These are phyloP conservation scores for Poeciliopsis retropinna DNA, from an alignment of 2,113 vertebrate genomes.

Conservation along the genomic window DNA sequence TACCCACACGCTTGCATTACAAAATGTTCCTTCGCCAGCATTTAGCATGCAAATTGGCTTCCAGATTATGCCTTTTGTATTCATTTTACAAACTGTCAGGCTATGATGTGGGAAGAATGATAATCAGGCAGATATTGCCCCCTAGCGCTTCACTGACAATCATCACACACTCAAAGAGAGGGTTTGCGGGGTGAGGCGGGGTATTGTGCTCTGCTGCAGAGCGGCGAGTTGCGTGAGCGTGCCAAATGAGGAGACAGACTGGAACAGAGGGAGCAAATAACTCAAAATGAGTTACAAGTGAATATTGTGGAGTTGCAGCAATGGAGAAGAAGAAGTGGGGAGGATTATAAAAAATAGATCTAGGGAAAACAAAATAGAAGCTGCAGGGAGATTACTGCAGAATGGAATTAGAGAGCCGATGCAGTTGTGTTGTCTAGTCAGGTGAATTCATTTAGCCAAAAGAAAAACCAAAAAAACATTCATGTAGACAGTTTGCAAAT, in stretches of 20 bases:
- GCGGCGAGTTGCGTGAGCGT: slow-evolving; percentile 35
- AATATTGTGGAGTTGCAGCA: slow-evolving; percentile 18
- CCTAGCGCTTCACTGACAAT: slow-evolving; percentile 65
- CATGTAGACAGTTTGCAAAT: not conserved
- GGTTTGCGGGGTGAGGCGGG: not conserved
- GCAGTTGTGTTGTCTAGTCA: not conserved
- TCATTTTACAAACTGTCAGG: slow-evolving; percentile 78
- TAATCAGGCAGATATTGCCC: slow-evolving; percentile 77
- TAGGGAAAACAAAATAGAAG: slow-evolving; percentile 1
- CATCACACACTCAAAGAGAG: slow-evolving; percentile 42
- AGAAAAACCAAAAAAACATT: not conserved
- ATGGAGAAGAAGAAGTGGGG: not conserved
- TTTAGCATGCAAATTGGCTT: slow-evolving; percentile 82
- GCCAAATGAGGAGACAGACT: slow-evolving; percentile 27
- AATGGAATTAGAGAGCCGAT: not conserved
- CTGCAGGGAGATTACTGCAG: not conserved
- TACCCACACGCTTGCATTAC: slow-evolving; percentile 76
- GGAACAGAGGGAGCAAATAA: slow-evolving; percentile 35
- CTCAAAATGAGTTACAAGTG: slow-evolving; percentile 29
- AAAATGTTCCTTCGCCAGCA: slow-evolving; percentile 79
- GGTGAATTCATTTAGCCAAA: not conserved
- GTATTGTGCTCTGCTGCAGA: slow-evolving; percentile 37
- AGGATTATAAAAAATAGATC: slow-evolving; percentile 2
- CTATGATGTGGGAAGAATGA: slow-evolving; percentile 69
- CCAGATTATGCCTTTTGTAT: slow-evolving; percentile 81